Percentiles rank a stretch among this genome's conserved stretches.
Conservation (phyloP, 2,113 vertebrate genomes). For the Hippolais icterina region DNA sequence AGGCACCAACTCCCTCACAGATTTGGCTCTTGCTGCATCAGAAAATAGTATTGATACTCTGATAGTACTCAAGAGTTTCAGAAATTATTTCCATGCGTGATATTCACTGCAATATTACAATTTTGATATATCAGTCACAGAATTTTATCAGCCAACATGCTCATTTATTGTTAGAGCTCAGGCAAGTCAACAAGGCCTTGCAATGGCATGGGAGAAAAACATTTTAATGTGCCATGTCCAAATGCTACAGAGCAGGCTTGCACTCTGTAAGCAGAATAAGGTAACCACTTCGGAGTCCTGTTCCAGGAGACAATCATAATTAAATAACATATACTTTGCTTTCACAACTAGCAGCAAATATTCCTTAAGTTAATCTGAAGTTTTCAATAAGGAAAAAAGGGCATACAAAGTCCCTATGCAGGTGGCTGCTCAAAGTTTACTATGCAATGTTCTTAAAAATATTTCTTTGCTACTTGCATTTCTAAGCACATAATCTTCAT, state of each 20-base stretch:
- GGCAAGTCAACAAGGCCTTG: neutral
- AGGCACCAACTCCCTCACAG: neutral
- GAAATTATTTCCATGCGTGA: neutral
- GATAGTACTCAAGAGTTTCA: neutral
- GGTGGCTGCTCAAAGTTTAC: neutral
- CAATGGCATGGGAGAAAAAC: neutral
- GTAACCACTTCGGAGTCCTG: neutral
- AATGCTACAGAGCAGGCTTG: neutral
- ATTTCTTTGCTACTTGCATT: neutral
- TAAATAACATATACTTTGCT: neutral
- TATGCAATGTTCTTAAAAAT: neutral
- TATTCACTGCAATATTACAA: neutral
- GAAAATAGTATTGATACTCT: neutral
- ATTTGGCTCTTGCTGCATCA: neutral
- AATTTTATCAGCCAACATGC: neutral
- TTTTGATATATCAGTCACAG: neutral
- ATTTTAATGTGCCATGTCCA: neutral
- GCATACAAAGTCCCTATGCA: neutral
- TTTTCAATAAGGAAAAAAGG: neutral
- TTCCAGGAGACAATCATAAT: neutral
- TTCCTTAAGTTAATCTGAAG: neutral
- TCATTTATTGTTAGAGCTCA: neutral
- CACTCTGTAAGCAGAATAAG: neutral
- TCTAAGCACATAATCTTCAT: neutral
- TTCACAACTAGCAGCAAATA: conserved; percentile 11